phyloP scores from a whole-genome alignment of 2,888 invertebrate species.

The Drosophila meridiana region DNA sequence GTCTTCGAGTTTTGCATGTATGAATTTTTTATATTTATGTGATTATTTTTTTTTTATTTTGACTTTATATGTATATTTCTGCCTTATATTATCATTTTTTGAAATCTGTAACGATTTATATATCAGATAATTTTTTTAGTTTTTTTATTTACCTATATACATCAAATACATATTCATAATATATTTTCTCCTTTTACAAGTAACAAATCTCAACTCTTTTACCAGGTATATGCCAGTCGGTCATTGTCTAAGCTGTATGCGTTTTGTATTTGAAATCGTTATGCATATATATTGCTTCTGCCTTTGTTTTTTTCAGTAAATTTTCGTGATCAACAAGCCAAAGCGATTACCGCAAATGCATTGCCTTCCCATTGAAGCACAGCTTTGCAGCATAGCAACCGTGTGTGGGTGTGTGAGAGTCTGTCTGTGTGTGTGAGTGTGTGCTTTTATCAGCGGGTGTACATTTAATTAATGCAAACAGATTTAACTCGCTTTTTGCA shows the following conservation, averaged over 20 bases:
- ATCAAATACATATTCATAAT: too few species aligned
- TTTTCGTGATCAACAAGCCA: conserved; percentile 71
- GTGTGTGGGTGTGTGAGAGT: neutral
- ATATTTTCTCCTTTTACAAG: too few species aligned
- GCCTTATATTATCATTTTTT: neutral
- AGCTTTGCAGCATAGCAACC: conserved; percentile 3
- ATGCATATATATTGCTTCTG: conserved; percentile 1
- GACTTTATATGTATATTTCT: neutral
- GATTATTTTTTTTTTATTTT: too few species aligned
- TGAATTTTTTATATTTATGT: too few species aligned
- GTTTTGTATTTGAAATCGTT: conserved; percentile 17
- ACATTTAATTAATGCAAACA: conserved; percentile 78
- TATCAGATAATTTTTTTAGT: too few species aligned
- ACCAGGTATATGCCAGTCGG: conserved; percentile 8
- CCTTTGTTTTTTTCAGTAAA: conserved; percentile 36
- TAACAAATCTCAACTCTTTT: neutral
- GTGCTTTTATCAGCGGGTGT: conserved; percentile 25
- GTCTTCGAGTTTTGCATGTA: too few species aligned
- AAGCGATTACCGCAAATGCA: conserved; percentile 75
- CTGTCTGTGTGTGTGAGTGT: conserved; percentile 1
- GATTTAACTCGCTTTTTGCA: conserved; percentile 65
- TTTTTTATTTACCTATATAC: too few species aligned
- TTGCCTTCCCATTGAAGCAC: conserved; percentile 42
- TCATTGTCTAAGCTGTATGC: neutral
- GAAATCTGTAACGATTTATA: too few species aligned